Percentiles rank a stretch among this genome's conserved stretches.
phyloP scores from a whole-genome alignment of 2,888 invertebrate species.

The Seladonia tumulorum region DNA sequence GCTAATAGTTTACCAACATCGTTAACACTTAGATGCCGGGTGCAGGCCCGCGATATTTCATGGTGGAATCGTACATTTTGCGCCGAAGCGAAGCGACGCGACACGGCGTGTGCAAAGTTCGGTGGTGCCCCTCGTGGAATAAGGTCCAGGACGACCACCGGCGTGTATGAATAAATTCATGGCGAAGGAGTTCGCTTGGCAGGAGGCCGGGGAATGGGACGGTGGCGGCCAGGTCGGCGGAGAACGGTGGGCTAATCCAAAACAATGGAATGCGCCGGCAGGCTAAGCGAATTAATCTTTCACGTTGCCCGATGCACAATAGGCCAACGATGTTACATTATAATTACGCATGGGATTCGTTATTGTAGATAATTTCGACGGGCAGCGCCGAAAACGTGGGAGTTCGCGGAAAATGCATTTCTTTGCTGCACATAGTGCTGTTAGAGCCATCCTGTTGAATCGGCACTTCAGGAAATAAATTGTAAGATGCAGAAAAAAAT shows the following conservation, averaged over 20 bases:
- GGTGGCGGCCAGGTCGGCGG: constrained; percentile 15
- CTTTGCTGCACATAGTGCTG: background rate
- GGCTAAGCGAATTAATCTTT: constrained; percentile 79
- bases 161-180: constrained; percentile 74
- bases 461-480: too few species aligned
- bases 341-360: constrained; percentile 74
- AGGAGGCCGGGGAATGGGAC: constrained; percentile 17
- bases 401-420: background rate
- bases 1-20: constrained; percentile 53
- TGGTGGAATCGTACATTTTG: constrained; percentile 53
- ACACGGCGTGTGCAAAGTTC: constrained; percentile 48
- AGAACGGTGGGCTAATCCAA: constrained; percentile 69
- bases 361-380: constrained; percentile 69
- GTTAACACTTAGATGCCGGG: constrained; percentile 61
- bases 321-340: constrained; percentile 75
- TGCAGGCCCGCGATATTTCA: constrained; percentile 60
- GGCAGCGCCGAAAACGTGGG: constrained; percentile 39
- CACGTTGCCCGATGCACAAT: constrained; percentile 73
- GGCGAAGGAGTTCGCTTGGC: constrained; percentile 58
- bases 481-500: too few species aligned
- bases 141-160: constrained; percentile 67
- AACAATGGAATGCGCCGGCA: constrained; percentile 75
- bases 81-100: background rate
- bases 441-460: too few species aligned
- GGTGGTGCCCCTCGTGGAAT: constrained; percentile 61